phyloP scores from a whole-genome alignment of 2,113 vertebrate genomes.

The Todiramphus saurophagus region DNA sequence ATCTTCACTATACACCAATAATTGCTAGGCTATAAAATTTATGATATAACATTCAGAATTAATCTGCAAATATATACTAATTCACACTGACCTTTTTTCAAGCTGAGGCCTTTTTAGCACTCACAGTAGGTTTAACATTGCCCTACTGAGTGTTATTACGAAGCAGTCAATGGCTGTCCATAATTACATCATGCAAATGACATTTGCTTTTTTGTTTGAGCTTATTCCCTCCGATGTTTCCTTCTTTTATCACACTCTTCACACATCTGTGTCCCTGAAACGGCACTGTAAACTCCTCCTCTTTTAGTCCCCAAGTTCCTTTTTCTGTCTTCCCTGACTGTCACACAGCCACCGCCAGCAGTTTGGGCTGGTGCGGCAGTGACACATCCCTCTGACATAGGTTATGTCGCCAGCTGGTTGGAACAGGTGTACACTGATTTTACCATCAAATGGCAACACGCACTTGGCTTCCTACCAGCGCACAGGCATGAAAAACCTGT shows the following conservation, averaged over 20 bases:
- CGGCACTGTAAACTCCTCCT: conserved; percentile 72
- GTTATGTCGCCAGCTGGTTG: conserved; percentile 90
- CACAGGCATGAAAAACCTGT: conserved; percentile 85
- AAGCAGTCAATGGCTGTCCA: conserved; percentile 77
- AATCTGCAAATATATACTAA: conserved; percentile 86
- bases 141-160: conserved; percentile 81
- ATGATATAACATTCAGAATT: conserved; percentile 78
- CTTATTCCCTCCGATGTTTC: conserved; percentile 84
- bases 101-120: conserved; percentile 81
- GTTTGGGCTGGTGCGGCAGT: conserved; percentile 68
- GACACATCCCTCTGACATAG: conserved; percentile 81
- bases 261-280: conserved; percentile 83
- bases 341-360: conserved; percentile 72
- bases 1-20: conserved; percentile 56
- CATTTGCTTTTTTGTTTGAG: conserved; percentile 87
- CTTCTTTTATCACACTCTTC: conserved; percentile 83
- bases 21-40: conserved; percentile 74
- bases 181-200: conserved; percentile 91
- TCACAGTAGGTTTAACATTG: conserved; percentile 81
- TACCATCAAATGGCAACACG: conserved; percentile 86
- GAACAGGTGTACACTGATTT: conserved; percentile 93
- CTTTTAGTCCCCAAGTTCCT: conserved; percentile 76
- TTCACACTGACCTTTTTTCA: conserved; percentile 85
- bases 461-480: conserved; percentile 88
- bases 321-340: conserved; percentile 77